Conservation (phyloP, 1,140 invertebrate genomes). For the Tetramorium simillimum region DNA sequence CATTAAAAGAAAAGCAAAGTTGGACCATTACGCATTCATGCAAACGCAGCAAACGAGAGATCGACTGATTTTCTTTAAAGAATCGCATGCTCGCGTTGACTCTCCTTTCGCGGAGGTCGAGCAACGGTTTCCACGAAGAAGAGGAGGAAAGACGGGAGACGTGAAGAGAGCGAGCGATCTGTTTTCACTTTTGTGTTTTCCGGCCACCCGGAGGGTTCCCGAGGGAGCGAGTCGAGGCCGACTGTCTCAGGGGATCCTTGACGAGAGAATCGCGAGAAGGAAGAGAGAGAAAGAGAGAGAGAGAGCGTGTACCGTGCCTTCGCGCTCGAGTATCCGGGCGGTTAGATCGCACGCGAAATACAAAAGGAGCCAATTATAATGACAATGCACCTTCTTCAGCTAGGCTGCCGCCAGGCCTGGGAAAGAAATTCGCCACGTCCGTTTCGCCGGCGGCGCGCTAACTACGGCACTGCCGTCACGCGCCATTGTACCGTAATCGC, state of each 20-base stretch:
- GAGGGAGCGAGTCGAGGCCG: slow-evolving; percentile 77
- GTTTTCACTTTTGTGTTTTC: slow-evolving; percentile 82
- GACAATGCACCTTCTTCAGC: slow-evolving; percentile 81
- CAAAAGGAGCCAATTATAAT: slow-evolving; percentile 85
- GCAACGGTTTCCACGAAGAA: slow-evolving; percentile 62
- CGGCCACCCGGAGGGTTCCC: slow-evolving; percentile 77
- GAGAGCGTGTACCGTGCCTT: slow-evolving; percentile 57
- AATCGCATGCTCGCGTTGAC: slow-evolving; percentile 33
- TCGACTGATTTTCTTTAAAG: neutral
- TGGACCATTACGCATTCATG: neutral
- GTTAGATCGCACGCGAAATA: slow-evolving; percentile 83
- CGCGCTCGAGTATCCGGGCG: slow-evolving; percentile 73
- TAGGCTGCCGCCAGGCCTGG: slow-evolving; percentile 77
- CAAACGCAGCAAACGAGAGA: neutral
- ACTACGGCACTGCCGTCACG: slow-evolving; percentile 77
- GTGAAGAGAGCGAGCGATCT: slow-evolving; percentile 66
- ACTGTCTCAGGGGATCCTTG: slow-evolving; percentile 77
- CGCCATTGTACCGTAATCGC: slow-evolving; percentile 76
- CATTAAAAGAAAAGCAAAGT: neutral
- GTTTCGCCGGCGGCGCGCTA: slow-evolving; percentile 73
- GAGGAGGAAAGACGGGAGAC: slow-evolving; percentile 8
- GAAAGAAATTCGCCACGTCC: slow-evolving; percentile 83
- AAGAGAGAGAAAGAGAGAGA: slow-evolving; percentile 37
- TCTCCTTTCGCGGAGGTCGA: slow-evolving; percentile 47
- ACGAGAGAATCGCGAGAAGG: slow-evolving; percentile 6